Base-by-base conservation (phyloP, 2,888 invertebrate genomes). In the Cataglyphis altisquamis region DNA sequence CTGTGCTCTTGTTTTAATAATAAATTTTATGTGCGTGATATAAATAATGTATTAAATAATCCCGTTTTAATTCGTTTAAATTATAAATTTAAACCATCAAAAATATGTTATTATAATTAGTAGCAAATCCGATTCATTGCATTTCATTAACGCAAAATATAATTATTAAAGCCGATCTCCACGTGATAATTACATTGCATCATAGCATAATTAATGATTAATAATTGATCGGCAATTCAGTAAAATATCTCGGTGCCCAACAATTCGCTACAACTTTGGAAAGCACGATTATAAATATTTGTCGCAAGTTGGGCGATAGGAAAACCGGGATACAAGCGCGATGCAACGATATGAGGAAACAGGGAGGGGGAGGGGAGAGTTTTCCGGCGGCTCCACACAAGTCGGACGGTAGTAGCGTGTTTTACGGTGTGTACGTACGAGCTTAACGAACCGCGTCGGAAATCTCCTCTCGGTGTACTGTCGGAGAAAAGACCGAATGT, bases 401-500 rank as follows among this genome's bases (percentile, higher is more conserved):
- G 63, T 73, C 32, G 45, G 25, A 12, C 52, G 62, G 62, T 29
- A 39, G 57, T 29, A 39, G 57, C 36, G 36, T 66, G 75, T 82
- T 82, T 82, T 75, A 66, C 64, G 64, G 36, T 75, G 57, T 66
- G 75, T 82, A 64, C 57, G 32, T 66, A 67, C n/a, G 67, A 62
- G 62, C 62, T 82, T 68, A 77, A 82, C 77, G 67, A 77, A 82
- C 57, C 72, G 18, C n/a, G 45, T 39, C 36, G 36, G 52, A 63
- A 55, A 81, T 63, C 55, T 41, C 29, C 52, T 29, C 29, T 21
- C 21, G 62, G 39, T 72, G 9, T 57, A 72, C n/a, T 77, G 66
- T 77, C 60, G 67, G 32, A 77, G 67, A 83, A 68, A 77, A 52
- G 66, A n/a, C 67, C 62, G 67, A 77, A 77, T 78, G 68, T 83